Base-by-base conservation (phyloP, 2,888 invertebrate species). In the Sminthurinus aureus region DNA sequence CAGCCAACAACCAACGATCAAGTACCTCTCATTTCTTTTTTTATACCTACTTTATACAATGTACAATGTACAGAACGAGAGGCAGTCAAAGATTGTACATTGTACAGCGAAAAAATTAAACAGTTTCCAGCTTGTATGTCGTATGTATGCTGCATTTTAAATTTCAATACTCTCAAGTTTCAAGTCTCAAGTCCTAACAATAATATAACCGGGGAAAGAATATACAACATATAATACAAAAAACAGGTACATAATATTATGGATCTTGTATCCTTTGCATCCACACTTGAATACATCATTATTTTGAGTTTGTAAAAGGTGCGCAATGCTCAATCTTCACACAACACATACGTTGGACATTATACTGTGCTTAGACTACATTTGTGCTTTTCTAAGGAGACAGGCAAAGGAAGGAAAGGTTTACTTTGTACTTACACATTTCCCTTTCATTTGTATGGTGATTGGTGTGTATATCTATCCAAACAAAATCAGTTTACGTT, bases 41-140 rank as follows among this genome's bases (percentile, higher is more conserved):
- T 38, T 6, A 38, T 38, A 38, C 38, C 6, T 38, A 38, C 38
- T 38, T 38, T 38, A 38, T 38, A 38, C 38, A 4, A 4, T 38
- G 38, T n/a, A n/a, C n/a, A n/a, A n/a, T n/a, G n/a, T n/a, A n/a
- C n/a, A n/a, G n/a, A n/a, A n/a, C n/a, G 38, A 38, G 6, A 38
- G 38, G 38, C 38, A 13, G 22, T 0, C 26, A 11, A 38, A 26
- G 74, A 26, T 26, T 18, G 38, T 74, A 26, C 20, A 22, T 6
- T 8, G 51, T n/a, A n/a, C n/a, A n/a, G 75, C 6, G 9, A 75
- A 75, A 50, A 75, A 75, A 75, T 52, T 52, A 51, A 75, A 52
- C 13, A 52, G 58, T 58, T 15, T 77, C 52, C 52, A 77, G 58
- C 9, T 13, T 52, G 58, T 52, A 8, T 11, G 20, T 51, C 22